These are phyloP conservation scores for Andrena chrysosceles DNA, from an alignment of 2,888 invertebrate species.

Conservation along the genomic window DNA sequence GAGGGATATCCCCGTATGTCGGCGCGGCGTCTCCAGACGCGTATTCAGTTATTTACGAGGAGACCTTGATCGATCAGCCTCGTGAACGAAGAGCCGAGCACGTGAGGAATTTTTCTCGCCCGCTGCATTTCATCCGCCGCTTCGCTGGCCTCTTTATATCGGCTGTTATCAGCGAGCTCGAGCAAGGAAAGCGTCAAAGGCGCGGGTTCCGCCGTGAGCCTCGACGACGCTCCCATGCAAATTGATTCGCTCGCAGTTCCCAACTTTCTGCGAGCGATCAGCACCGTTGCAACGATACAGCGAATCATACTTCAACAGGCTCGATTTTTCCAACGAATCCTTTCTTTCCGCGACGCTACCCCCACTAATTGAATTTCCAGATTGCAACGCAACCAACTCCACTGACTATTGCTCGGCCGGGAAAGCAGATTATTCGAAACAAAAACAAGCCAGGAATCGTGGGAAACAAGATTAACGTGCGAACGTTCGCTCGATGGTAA, in stretches of 20 bases:
- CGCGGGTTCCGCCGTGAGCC: neutral
- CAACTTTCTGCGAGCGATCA: constrained; percentile 13
- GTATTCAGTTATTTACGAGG: constrained; percentile 44
- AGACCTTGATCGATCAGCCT: constrained; percentile 42
- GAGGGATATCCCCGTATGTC: neutral
- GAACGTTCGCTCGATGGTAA: constrained; percentile 10
- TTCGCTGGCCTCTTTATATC: constrained; percentile 42
- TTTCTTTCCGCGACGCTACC: constrained; percentile 9
- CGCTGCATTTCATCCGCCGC: constrained; percentile 40
- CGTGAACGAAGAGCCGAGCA: constrained; percentile 21
- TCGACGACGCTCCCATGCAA: constrained; percentile 3
- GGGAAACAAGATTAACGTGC: constrained; percentile 25
- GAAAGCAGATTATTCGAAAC: constrained; percentile 23
- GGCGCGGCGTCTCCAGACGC: constrained; percentile 7
- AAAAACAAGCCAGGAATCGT: neutral
- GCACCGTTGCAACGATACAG: neutral
- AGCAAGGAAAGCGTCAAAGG: neutral
- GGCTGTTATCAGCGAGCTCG: constrained; percentile 33
- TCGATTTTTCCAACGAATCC: constrained; percentile 26
- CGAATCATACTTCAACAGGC: neutral
- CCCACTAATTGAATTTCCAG: constrained; percentile 37
- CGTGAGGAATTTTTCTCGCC: constrained; percentile 49
- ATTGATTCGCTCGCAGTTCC: constrained; percentile 33
- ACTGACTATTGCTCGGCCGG: neutral
- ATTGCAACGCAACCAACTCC: constrained; percentile 12